A percentile compares a stretch with the other conserved stretches of the same genome.
Conservation (phyloP, 2,888 invertebrate genomes). For the Lasioglossum pauxillum region DNA sequence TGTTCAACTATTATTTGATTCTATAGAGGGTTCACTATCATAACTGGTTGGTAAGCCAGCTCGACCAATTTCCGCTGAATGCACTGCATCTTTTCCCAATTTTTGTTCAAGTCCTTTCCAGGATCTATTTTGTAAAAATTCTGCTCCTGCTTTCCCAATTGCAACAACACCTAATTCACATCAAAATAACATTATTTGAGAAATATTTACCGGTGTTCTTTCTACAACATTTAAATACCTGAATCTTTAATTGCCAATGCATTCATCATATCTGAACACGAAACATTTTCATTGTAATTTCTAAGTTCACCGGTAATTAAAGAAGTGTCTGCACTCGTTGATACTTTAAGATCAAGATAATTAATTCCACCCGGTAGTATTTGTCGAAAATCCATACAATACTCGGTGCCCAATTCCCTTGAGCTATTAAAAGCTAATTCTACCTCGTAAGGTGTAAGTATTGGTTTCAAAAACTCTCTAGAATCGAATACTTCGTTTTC, state of each 20-base stretch:
- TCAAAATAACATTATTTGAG: slow-evolving; percentile 20
- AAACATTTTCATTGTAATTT: slow-evolving; percentile 77
- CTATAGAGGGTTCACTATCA: slow-evolving; percentile 85
- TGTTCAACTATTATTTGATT: slow-evolving; percentile 23
- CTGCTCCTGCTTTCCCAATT: slow-evolving; percentile 87
- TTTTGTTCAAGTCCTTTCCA: slow-evolving; percentile 96
- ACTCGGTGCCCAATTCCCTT: slow-evolving; percentile 86
- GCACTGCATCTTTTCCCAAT: slow-evolving; percentile 90
- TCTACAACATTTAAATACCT: slow-evolving; percentile 56
- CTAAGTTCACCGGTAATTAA: slow-evolving; percentile 91
- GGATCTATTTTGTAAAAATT: slow-evolving; percentile 88
- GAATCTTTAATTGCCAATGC: slow-evolving; percentile 68
- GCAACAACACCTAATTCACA: slow-evolving; percentile 82
- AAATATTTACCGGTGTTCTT: slow-evolving; percentile 44
- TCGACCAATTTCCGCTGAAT: slow-evolving; percentile 89
- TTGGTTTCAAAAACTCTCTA: slow-evolving; percentile 94
- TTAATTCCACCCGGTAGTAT: slow-evolving; percentile 88
- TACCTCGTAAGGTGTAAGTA: slow-evolving; percentile 96
- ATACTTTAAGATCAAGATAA: slow-evolving; percentile 84
- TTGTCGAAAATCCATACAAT: slow-evolving; percentile 91
- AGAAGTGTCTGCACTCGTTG: slow-evolving; percentile 88
- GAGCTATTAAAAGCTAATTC: slow-evolving; percentile 91
- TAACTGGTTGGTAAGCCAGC: slow-evolving; percentile 91
- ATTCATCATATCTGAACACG: slow-evolving; percentile 80
- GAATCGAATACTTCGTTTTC: slow-evolving; percentile 94